Evolutionary conservation across 1,140 invertebrate genomes (phyloP), one percentile per base, ranked within the genome.

Genomic region (Spodoptera frugiperda): DNA sequence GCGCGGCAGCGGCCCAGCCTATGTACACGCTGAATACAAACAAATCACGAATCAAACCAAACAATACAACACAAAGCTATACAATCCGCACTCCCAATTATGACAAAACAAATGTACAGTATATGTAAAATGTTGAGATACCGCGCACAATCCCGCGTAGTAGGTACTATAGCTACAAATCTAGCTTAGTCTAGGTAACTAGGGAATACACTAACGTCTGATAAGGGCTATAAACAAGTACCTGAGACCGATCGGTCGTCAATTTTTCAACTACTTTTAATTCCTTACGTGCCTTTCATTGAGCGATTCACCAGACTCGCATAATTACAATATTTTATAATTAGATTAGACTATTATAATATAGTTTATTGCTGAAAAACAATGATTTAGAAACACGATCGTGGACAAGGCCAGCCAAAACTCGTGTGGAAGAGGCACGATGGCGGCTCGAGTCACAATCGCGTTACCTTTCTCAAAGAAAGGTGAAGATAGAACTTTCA

Each of bases 221-320:
- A 82, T 79, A 84, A 86, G 80, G 81, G 80, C 75, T 82, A 80
- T 71, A 8, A 82, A 80, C 82, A 85, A 71, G 80, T 77, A 81
- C 78, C 59, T 77, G 78, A 61, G 63, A 77, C 49, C 77, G 63
- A 48, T 71, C 63, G 78, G 77, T 21, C 44, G 68, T 79, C 81
- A 48, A 55, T 49, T 74, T 79, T 85, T 87, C 74, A 85, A 44
- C 88, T 92, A 91, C 89, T 19, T 82, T 91, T 87, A 93, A 93
- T 93, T 93, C 91, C 91, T 92, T 84, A 86, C 87, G 91, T 93
- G 91, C 91, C 78, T 87, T 89, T 71, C 73, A 77, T 85, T 87
- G 87, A 87, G 86, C 87, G 89, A 85, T 82, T 84, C 78, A 79
- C 80, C 86, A 87, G 85, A 82, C 89, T 84, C 86, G 68, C 84